Conservation (phyloP, 2,797 vertebrate genomes). For the Botia kubotai region DNA sequence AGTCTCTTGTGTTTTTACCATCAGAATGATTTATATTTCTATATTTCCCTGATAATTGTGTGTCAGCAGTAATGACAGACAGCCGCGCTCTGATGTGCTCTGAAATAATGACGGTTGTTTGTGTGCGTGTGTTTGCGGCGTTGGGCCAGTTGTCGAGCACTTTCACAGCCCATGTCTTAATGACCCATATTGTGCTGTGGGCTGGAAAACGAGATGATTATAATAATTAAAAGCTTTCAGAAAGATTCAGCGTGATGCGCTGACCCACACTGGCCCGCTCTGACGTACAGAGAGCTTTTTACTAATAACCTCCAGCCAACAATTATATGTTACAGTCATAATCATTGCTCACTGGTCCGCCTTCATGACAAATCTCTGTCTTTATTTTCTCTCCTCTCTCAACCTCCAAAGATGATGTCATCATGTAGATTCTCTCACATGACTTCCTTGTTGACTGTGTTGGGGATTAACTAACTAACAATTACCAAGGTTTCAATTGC, state of each 20-base stretch:
- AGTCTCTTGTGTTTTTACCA: too few species aligned
- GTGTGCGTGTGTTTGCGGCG: not conserved
- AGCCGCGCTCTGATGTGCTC: too few species aligned
- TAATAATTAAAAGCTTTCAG: constrained; percentile 56
- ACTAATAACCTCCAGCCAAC: constrained; percentile 41
- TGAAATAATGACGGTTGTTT: not conserved
- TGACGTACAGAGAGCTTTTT: constrained; percentile 35
- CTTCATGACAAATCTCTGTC: not conserved
- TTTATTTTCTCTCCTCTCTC: not conserved
- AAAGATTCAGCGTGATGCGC: constrained; percentile 23
- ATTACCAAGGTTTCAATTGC: not conserved
- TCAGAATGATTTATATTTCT: too few species aligned
- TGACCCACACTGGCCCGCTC: constrained; percentile 18
- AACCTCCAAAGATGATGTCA: not conserved
- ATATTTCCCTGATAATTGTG: too few species aligned
- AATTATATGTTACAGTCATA: constrained; percentile 24
- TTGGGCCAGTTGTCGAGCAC: not conserved
- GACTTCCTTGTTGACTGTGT: not conserved
- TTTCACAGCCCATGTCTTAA: not conserved
- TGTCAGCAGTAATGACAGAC: not conserved
- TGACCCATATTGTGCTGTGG: constrained; percentile 23
- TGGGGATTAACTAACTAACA: not conserved
- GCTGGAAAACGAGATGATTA: constrained; percentile 29
- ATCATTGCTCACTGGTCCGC: not conserved
- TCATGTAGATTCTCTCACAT: not conserved